These are phyloP conservation scores for Torymus auratus DNA, from an alignment of 2,888 invertebrate species.

Conservation along the genomic window DNA sequence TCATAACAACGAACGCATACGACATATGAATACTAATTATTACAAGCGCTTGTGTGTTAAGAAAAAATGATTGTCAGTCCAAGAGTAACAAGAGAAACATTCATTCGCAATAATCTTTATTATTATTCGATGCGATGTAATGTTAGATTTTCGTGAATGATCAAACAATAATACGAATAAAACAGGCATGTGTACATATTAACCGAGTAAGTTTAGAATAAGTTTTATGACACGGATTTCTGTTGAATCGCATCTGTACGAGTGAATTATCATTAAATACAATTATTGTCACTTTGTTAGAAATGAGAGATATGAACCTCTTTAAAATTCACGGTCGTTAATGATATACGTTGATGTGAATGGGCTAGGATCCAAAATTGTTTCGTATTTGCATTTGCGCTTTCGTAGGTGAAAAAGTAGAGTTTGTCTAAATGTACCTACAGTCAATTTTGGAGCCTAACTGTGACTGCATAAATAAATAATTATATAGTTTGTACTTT, in stretches of 20 bases:
- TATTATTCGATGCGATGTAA: constrained; percentile 50
- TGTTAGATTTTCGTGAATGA: constrained; percentile 56
- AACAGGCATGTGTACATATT: constrained; percentile 57
- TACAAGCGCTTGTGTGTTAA: constrained; percentile 49
- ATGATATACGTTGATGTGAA: constrained; percentile 49
- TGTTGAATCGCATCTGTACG: constrained; percentile 54
- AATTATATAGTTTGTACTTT: constrained; percentile 50
- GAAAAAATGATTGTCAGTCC: constrained; percentile 49
- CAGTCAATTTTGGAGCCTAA: constrained; percentile 58
- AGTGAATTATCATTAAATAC: constrained; percentile 54
- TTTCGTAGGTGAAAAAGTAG: constrained; percentile 39
- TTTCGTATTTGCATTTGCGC: constrained; percentile 40
- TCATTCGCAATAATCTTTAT: constrained; percentile 55
- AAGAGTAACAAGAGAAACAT: constrained; percentile 51
- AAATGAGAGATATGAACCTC: constrained; percentile 54
- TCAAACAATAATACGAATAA: constrained; percentile 57
- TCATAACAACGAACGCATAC: constrained; percentile 56
- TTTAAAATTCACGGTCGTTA: constrained; percentile 55
- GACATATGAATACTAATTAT: constrained; percentile 50
- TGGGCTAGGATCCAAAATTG: constrained; percentile 58
- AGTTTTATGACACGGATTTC: constrained; percentile 53
- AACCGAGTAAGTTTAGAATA: constrained; percentile 54
- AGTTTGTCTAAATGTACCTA: constrained; percentile 41
- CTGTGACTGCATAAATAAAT: constrained; percentile 49
- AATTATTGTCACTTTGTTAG: constrained; percentile 53